Evolutionary conservation across 2,113 vertebrate species (phyloP), one percentile per base, ranked within the genome.

Genomic region (Semnornis frantzii): DNA sequence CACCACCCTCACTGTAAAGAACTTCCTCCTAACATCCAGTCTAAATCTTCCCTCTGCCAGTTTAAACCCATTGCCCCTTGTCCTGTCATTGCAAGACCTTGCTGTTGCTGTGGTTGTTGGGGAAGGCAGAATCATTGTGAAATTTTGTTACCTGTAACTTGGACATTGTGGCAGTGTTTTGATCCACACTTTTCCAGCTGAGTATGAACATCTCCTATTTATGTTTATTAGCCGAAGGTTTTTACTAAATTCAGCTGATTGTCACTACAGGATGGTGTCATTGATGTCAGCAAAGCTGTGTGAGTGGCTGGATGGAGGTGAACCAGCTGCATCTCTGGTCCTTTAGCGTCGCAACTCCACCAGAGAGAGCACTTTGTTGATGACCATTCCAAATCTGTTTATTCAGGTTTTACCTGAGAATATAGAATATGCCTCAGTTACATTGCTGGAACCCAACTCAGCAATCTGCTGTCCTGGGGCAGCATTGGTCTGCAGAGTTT

Each of bases 261-360:
- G 55, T 44, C 57, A 4, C 37, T 27, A 12, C 20, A 5, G 4
- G 8, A 21, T 28, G 44, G 24, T 64, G 59, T 71, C 62, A 10
- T 6, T 46, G 55, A 42, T 72, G 54, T 4, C 69, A 78, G 24
- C 4, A 44, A 10, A 71, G 50, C 31, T 31, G 2, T 27, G n/a
- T 1, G 4, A 60, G 5, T 0, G 6, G 42, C 64, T 75, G 21
- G 0, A 0, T 0, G 1, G 65, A 50, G 25, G 6, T 57, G 34
- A 33, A 24, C 23, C 60, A 73, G n/a, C 15, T 14, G 3, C n/a
- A 7, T 34, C 48, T 57, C 24, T 18, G n/a, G 21, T 66, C 37
- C 34, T 71, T 70, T 4, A 64, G 52, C 15, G 44, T 80, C 33
- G n/a, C 54, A 62, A 9, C 9, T 64, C 28, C 39, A 28, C 28